Percentiles rank a stretch among this genome's conserved stretches.
Evolutionary conservation across 2,113 vertebrate species (phyloP).

Genomic region (Probosciger aterrimus): DNA sequence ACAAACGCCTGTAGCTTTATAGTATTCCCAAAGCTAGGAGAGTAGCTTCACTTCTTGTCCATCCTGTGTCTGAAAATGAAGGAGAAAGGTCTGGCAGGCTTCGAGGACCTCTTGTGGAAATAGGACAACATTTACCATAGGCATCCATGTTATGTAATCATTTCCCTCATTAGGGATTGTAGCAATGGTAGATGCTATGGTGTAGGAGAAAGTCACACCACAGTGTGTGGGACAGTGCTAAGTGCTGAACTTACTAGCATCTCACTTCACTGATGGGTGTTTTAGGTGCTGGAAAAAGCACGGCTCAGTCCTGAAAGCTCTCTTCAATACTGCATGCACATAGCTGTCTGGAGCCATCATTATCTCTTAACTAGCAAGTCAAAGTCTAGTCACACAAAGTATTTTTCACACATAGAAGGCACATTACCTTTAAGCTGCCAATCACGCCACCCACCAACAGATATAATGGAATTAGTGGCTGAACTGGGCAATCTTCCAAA

Average conservation of each 20-base stretch:
- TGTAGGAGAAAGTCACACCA: not conserved
- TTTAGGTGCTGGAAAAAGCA: not conserved
- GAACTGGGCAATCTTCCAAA: constrained; percentile 70
- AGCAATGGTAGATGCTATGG: not conserved
- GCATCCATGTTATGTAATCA: not conserved
- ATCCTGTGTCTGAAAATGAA: not conserved
- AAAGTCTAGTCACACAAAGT: not conserved
- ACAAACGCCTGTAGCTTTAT: not conserved
- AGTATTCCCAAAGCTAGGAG: not conserved
- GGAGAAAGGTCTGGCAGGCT: not conserved
- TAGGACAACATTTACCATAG: not conserved
- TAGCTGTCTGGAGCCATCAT: not conserved
- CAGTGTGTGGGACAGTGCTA: not conserved
- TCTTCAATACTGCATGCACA: not conserved
- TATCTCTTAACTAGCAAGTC: not conserved
- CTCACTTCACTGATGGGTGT: not conserved
- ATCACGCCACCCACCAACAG: constrained; percentile 69
- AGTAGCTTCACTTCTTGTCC: not conserved
- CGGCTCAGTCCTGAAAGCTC: not conserved
- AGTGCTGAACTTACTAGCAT: not conserved
- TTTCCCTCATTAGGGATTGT: not conserved
- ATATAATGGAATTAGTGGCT: constrained; percentile 75
- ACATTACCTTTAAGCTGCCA: constrained; percentile 73
- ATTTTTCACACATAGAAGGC: constrained; percentile 5
- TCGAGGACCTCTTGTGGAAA: not conserved